Conservation (phyloP, 2,797 vertebrate genomes). For the Ateles fusciceps region DNA sequence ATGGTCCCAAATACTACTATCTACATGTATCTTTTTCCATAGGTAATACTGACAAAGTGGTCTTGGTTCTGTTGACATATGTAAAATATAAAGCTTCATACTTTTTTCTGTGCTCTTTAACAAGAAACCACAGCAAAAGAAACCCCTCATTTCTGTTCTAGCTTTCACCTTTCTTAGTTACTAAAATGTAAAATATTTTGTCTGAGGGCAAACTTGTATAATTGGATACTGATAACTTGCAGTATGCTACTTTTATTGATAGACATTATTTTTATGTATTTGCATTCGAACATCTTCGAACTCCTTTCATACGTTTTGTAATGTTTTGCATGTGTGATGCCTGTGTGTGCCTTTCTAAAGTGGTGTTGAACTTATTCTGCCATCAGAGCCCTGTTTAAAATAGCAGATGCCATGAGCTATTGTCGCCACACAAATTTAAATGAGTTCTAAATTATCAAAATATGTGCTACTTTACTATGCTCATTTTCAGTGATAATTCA, state of each 20-base stretch:
- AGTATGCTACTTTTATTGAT: not conserved
- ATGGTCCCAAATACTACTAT: not conserved
- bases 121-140: slow-evolving; percentile 70
- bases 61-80: slow-evolving; percentile 40
- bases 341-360: not conserved
- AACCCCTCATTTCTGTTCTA: slow-evolving; percentile 53
- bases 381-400: slow-evolving; percentile 19
- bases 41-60: slow-evolving; percentile 2
- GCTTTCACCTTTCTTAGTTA: slow-evolving; percentile 45
- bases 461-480: not conserved
- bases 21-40: not conserved
- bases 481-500: slow-evolving; percentile 38
- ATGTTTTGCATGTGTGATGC: not conserved
- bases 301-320: not conserved
- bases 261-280: not conserved
- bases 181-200: not conserved
- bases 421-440: not conserved
- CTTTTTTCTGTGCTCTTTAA: slow-evolving; percentile 33
- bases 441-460: slow-evolving; percentile 53
- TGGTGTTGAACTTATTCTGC: not conserved
- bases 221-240: not conserved
- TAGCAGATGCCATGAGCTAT: not conserved
- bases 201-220: not conserved
- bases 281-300: not conserved
- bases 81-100: slow-evolving; percentile 62